These are phyloP conservation scores for Ptilonorhynchus violaceus DNA, from an alignment of 2,113 vertebrate species.

Conservation along the genomic window DNA sequence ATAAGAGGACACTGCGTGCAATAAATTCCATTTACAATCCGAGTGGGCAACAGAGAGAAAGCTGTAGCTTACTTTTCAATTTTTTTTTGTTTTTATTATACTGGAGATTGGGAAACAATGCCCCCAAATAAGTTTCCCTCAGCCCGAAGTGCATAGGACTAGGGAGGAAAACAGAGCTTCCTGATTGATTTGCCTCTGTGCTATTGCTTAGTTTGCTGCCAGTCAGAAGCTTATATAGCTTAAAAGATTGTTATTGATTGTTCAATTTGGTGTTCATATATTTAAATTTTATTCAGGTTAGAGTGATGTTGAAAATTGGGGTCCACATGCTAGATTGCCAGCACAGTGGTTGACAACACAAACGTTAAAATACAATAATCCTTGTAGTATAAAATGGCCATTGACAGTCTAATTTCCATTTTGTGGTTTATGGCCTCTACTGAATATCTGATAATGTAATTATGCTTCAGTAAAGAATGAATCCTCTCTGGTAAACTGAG, in stretches of 20 bases:
- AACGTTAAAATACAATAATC: slow-evolving; percentile 69
- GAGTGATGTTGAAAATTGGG: slow-evolving; percentile 65
- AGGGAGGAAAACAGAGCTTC: slow-evolving; percentile 30
- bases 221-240: slow-evolving; percentile 43
- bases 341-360: slow-evolving; percentile 54
- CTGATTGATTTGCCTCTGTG: slow-evolving; percentile 36
- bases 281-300: slow-evolving; percentile 75
- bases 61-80: not conserved
- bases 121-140: slow-evolving; percentile 3
- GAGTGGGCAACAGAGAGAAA: slow-evolving; percentile 65
- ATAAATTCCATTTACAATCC: slow-evolving; percentile 75
- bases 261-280: slow-evolving; percentile 59
- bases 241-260: slow-evolving; percentile 65
- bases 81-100: not conserved
- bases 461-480: slow-evolving; percentile 68
- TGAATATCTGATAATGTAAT: slow-evolving; percentile 78
- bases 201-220: slow-evolving; percentile 41
- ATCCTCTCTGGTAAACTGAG: slow-evolving; percentile 69
- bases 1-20: slow-evolving; percentile 66
- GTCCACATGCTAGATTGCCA: slow-evolving; percentile 49
- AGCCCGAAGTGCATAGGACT: not conserved
- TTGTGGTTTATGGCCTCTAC: slow-evolving; percentile 71
- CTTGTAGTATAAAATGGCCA: slow-evolving; percentile 67
- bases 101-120: slow-evolving; percentile 6
- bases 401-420: slow-evolving; percentile 72